These are phyloP conservation scores for Nephrotoma appendiculata DNA, from an alignment of 2,888 invertebrate genomes.

Conservation along the genomic window DNA sequence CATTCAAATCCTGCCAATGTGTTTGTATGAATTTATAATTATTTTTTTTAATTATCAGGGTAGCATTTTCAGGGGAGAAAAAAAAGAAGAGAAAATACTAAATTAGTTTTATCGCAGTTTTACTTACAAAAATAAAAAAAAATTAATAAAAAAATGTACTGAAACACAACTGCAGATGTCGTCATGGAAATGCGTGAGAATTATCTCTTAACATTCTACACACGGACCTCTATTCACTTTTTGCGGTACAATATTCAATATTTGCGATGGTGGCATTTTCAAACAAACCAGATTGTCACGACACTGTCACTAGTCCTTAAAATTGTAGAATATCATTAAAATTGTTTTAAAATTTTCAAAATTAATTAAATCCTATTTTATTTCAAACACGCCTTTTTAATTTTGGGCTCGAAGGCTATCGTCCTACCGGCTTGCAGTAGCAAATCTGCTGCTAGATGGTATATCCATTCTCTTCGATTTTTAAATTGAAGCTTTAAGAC, in stretches of 20 bases:
- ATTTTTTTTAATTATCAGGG: neutral
- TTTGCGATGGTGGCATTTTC: neutral
- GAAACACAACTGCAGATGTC: neutral
- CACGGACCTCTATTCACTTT: no score
- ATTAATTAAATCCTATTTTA: no score
- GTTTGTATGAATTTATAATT: neutral
- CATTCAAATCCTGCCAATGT: conserved; percentile 32
- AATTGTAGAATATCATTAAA: no score
- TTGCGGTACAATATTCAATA: neutral
- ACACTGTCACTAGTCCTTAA: no score
- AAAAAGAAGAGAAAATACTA: neutral
- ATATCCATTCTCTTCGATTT: no score
- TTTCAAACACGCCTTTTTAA: no score
- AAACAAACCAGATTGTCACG: no score
- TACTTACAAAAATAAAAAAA: neutral
- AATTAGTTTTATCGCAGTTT: neutral
- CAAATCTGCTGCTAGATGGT: no score
- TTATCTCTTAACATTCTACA: neutral
- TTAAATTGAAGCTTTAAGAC: no score
- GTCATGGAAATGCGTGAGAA: neutral
- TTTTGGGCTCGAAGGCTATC: no score
- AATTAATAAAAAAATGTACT: neutral
- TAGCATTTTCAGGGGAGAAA: neutral
- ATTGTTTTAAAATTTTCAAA: no score
- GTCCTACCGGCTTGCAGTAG: no score